These are phyloP conservation scores for Platysteira castanea DNA, from an alignment of 2,113 vertebrate species.

Conservation along the genomic window DNA sequence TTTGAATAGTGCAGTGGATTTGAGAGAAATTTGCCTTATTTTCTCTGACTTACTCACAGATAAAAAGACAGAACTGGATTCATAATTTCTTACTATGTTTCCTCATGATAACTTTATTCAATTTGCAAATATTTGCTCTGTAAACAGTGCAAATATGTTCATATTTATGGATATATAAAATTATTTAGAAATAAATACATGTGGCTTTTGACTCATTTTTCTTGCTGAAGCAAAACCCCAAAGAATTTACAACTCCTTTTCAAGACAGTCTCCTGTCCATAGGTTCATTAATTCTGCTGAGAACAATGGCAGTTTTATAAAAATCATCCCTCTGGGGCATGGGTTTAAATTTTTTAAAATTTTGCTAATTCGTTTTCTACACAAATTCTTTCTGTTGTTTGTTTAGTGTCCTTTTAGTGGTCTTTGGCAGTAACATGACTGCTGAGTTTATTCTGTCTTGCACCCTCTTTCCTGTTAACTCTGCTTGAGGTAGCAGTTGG, in stretches of 20 bases:
- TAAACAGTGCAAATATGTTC: neutral
- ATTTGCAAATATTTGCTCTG: neutral
- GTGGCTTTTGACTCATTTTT: neutral
- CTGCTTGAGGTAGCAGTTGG: neutral
- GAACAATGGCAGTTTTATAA: neutral
- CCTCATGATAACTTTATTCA: neutral
- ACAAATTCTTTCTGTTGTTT: conserved; percentile 14
- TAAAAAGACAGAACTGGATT: neutral
- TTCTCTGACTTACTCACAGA: neutral
- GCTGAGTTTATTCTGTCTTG: neutral
- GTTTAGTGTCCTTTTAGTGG: conserved; percentile 4
- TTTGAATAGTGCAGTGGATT: neutral
- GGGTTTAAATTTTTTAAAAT: neutral
- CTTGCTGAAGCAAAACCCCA: neutral
- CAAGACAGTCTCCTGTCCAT: neutral
- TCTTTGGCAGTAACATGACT: neutral
- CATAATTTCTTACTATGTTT: neutral
- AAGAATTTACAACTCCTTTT: neutral
- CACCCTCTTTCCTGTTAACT: neutral
- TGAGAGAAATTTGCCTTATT: neutral
- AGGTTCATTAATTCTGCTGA: neutral
- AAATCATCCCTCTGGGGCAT: neutral
- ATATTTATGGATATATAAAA: neutral
- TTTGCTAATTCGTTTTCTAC: conserved; percentile 4
- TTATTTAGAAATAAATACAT: neutral